These are phyloP conservation scores for Anthoptus insignis DNA, from an alignment of 2,888 invertebrate species.

Conservation along the genomic window DNA sequence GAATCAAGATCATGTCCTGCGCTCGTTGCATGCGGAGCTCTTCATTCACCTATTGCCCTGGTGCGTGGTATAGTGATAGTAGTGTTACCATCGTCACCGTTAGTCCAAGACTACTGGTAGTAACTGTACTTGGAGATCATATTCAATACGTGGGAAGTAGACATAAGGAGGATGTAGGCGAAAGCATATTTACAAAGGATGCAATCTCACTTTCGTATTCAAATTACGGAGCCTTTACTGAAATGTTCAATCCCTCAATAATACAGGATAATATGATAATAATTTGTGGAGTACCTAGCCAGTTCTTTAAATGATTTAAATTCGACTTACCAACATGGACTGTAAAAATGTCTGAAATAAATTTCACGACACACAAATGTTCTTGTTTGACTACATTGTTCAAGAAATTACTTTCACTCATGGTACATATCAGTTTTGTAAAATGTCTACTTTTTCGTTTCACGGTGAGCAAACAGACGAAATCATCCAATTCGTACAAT, in stretches of 20 bases:
- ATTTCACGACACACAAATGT: no score
- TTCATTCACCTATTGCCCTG: slow-evolving; percentile 27
- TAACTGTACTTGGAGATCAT: slow-evolving; percentile 15
- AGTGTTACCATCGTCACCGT: slow-evolving; percentile 12
- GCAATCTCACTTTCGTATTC: no score
- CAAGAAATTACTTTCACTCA: slow-evolving; percentile 21
- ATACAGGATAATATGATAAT: no score
- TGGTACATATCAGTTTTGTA: slow-evolving; percentile 10
- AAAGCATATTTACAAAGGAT: neutral
- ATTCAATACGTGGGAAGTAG: slow-evolving; percentile 27
- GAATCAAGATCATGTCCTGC: neutral
- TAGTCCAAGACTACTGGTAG: slow-evolving; percentile 5
- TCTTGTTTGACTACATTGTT: neutral
- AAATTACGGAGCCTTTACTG: no score
- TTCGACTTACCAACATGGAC: no score
- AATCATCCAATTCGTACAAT: slow-evolving; percentile 9
- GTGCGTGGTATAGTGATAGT: neutral
- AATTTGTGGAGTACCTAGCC: no score
- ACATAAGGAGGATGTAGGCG: slow-evolving; percentile 6
- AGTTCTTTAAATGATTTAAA: no score
- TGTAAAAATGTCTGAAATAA: no score
- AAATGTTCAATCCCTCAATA: no score
- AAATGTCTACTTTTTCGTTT: slow-evolving; percentile 23
- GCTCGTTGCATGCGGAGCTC: slow-evolving; percentile 29
- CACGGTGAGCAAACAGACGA: slow-evolving; percentile 14